phyloP scores from a whole-genome alignment of 92 coral and sea anemone genomes.

The Phenganax marumi region DNA sequence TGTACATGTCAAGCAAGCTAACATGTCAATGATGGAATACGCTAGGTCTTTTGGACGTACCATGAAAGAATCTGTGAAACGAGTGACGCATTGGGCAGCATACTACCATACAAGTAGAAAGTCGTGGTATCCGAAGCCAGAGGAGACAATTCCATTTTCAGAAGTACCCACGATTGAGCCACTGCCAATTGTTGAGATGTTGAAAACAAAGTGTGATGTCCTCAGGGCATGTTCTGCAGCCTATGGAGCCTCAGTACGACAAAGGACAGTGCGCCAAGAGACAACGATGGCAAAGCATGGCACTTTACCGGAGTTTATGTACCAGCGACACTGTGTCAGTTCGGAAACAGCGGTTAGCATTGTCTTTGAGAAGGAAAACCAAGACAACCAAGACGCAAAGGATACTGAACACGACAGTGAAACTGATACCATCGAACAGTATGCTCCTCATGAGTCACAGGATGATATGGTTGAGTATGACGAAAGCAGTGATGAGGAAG shows the following conservation, averaged over 20 bases:
- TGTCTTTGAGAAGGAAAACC: constrained; percentile 7
- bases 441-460: too few relatives aligned
- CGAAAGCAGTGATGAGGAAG: constrained; percentile 55
- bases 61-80: too few relatives aligned
- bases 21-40: too few relatives aligned
- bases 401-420: constrained; percentile 43
- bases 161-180: constrained; percentile 50
- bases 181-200: too few relatives aligned
- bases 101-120: constrained; percentile 44
- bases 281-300: constrained; percentile 57
- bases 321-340: constrained; percentile 50
- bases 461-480: constrained; percentile 44
- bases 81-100: constrained; percentile 19
- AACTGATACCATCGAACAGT: constrained; percentile 36
- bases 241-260: constrained; percentile 63
- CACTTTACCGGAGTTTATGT: constrained; percentile 36
- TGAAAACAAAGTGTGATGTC: too few relatives aligned
- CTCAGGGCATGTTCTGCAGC: too few relatives aligned
- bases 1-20: too few relatives aligned
- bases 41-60: too few relatives aligned
- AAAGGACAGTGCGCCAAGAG: constrained; percentile 64
- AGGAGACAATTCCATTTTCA: too few relatives aligned
- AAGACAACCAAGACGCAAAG: constrained; percentile 11
- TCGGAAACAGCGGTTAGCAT: constrained; percentile 42
- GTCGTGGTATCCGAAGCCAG: constrained; percentile 46